Percentiles rank a stretch among this genome's conserved stretches.
These are phyloP conservation scores for Hyaena hyaena DNA, from an alignment of 2,113 vertebrate genomes.

Conservation along the genomic window DNA sequence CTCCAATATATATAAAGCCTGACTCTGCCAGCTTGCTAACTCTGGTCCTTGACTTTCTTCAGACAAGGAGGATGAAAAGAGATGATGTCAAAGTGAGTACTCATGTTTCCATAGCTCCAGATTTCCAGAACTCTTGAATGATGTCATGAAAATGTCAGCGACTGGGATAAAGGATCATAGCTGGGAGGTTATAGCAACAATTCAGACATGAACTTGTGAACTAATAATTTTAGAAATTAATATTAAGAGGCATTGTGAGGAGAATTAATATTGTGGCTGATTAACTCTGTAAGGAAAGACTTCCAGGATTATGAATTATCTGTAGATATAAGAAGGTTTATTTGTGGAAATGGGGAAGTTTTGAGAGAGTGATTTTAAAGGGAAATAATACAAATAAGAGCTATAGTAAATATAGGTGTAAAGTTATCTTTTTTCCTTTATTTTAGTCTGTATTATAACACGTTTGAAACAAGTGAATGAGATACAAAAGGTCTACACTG, in stretches of 20 bases:
- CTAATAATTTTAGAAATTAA: background rate
- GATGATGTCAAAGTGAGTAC: background rate
- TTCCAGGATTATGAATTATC: background rate
- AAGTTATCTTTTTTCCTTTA: background rate
- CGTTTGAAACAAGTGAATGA: background rate
- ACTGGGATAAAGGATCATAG: background rate
- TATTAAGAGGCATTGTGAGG: background rate
- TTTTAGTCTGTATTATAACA: background rate
- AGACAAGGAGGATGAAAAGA: background rate
- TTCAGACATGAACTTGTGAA: background rate
- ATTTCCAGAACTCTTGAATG: background rate
- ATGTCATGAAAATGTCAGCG: background rate
- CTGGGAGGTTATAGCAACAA: background rate
- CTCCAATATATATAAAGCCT: background rate
- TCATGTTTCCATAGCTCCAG: background rate
- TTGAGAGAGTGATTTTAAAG: background rate
- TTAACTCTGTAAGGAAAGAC: background rate
- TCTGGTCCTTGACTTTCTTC: background rate
- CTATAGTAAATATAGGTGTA: background rate
- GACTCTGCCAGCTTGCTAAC: background rate
- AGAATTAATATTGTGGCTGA: background rate
- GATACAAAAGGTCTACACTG: background rate
- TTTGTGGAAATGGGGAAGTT: background rate
- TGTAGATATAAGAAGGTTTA: background rate
- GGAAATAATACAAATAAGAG: background rate